Evolutionary conservation across 2,113 vertebrate genomes (phyloP), one percentile per base, ranked within the genome.

Genomic region (Canis aureus): DNA sequence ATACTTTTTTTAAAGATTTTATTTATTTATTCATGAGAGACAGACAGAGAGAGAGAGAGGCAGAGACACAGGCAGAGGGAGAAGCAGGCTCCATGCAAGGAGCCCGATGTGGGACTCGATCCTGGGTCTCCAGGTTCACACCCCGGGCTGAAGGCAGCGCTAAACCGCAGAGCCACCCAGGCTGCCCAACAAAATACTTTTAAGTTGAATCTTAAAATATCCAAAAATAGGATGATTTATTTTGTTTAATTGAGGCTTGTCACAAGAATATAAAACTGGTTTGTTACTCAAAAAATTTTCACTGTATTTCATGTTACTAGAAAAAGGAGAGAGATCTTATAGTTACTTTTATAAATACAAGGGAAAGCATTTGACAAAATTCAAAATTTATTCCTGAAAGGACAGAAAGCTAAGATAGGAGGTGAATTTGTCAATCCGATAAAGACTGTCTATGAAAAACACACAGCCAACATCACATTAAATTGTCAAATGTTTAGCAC

Each of bases 311-410:
- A 69, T 67, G 49, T 73, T 38, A 84, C 83, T 9, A 53, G 25
- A 43, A 83, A 79, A 82, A 89, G 22, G 38, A 55, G 20, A 59
- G 71, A 49, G 25, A 57, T 3, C 1, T 79, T 71, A 23, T 22
- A 57, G 71, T 87, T 49, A 67, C 4, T 13, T 23, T 76, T 60
- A 43, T 19, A 35, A 76, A 49, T n/a, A 51, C 20, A 92, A 92
- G 25, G 11, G 64, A 89, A 32, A 87, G 1, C 6, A 71, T 59
- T 76, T 35, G 85, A 95, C 23, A 87, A 60, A 95, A 64, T 69
- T 90, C 64, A 62, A 78, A 32, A 60, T 60, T 82, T 94, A 53
- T 87, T 91, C 62, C 35, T 84, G 22, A 94, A 96, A 91, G 15
- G 62, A 67, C 0, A 84, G 4, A 1, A 74, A 84, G 15, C 17